Evolutionary conservation across 2,888 invertebrate species (phyloP).

Genomic region (Phortica magna): DNA sequence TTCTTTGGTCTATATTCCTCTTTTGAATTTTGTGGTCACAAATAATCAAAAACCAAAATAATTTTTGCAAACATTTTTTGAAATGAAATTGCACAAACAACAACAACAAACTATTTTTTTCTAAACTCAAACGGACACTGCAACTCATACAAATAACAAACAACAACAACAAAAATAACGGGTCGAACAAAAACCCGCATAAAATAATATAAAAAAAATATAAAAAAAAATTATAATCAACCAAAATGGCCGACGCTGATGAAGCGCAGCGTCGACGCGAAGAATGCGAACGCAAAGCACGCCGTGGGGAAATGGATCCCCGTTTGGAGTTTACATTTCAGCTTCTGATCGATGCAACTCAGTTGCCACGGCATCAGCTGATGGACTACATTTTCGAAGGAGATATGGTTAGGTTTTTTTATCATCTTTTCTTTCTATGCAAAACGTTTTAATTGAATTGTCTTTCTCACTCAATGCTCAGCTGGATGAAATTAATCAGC

Average conservation of each 20-base stretch:
- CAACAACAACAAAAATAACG: constrained; percentile 12
- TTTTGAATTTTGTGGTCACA: constrained; percentile 65
- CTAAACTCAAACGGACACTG: constrained; percentile 23
- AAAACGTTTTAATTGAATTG: not conserved
- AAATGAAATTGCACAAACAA: constrained; percentile 45
- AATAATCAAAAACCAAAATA: constrained; percentile 28
- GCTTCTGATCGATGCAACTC: constrained; percentile 90
- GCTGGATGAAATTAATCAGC: constrained; percentile 92
- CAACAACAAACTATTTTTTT: constrained; percentile 24
- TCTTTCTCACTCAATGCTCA: constrained; percentile 65
- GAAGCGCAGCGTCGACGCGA: constrained; percentile 85
- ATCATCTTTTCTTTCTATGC: not conserved
- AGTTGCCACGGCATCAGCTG: constrained; percentile 88
- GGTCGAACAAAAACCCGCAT: constrained; percentile 36
- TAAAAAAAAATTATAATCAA: constrained; percentile 25
- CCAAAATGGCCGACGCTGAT: constrained; percentile 72
- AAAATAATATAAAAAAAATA: constrained; percentile 10
- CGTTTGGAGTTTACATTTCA: constrained; percentile 94
- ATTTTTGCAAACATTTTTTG: constrained; percentile 37
- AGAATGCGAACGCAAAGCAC: constrained; percentile 94
- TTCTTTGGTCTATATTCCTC: constrained; percentile 65
- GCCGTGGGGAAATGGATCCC: constrained; percentile 95
- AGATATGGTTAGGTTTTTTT: constrained; percentile 83
- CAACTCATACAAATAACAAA: constrained; percentile 26
- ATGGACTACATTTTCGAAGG: constrained; percentile 95